phyloP scores from a whole-genome alignment of 2,113 vertebrate genomes.

The Hippopotamus amphibius region DNA sequence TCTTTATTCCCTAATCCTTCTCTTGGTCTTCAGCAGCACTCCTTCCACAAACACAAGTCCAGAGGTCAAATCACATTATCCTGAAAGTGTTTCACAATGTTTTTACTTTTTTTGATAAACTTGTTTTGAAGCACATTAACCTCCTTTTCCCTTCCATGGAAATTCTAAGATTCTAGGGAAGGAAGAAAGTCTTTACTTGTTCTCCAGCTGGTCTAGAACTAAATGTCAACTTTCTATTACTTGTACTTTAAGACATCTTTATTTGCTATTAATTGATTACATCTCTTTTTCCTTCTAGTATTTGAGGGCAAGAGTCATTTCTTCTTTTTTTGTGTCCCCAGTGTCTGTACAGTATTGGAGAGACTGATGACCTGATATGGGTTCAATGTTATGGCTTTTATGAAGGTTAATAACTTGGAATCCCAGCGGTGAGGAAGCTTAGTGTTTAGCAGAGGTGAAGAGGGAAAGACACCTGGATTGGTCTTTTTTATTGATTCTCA shows the following conservation, averaged over 20 bases:
- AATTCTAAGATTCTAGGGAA: background rate
- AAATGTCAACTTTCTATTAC: background rate
- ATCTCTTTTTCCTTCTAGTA: background rate
- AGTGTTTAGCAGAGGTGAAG: background rate
- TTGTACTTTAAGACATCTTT: background rate
- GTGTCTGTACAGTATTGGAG: background rate
- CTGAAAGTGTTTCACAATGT: background rate
- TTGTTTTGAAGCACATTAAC: background rate
- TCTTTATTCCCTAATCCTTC: background rate
- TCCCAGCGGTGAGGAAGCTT: background rate
- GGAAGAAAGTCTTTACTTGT: background rate
- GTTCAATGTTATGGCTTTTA: background rate
- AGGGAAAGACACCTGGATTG: background rate
- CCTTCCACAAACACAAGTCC: background rate
- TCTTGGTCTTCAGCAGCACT: background rate
- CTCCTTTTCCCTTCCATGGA: background rate
- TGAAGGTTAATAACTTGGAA: background rate
- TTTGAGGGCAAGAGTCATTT: background rate
- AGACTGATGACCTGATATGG: background rate
- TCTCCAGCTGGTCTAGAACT: background rate
- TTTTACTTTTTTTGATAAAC: constrained; percentile 4
- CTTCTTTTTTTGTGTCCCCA: background rate
- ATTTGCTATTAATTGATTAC: background rate
- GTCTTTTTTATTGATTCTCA: constrained; percentile 22
- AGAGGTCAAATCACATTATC: background rate